Evolutionary conservation across 2,113 vertebrate genomes (phyloP).

Genomic region (Sinocyclocheilus maitianheensis): DNA sequence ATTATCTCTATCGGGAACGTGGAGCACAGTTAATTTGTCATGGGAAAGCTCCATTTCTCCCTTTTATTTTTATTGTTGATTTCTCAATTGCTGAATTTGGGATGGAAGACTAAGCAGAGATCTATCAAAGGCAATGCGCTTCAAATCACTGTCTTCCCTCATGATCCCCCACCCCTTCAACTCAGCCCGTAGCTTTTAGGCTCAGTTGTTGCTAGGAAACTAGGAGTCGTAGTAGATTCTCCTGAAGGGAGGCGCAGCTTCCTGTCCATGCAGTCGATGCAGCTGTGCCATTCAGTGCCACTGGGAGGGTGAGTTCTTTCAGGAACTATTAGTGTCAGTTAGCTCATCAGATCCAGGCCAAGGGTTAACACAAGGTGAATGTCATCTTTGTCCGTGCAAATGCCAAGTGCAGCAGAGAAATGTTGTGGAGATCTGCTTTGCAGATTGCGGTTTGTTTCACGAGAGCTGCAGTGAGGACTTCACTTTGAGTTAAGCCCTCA

Average conservation of each 20-base stretch:
- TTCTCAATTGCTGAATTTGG: not conserved
- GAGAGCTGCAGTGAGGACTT: not conserved
- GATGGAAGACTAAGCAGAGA: not conserved
- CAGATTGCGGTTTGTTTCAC: not conserved
- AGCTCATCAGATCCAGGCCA: not conserved
- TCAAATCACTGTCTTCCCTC: constrained; percentile 57
- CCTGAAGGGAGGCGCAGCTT: constrained; percentile 25
- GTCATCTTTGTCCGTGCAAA: not conserved
- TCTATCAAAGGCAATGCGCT: constrained; percentile 5
- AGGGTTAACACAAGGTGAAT: constrained; percentile 9
- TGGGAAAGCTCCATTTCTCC: not conserved
- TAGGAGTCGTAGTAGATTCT: constrained; percentile 25
- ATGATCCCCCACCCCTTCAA: constrained; percentile 45
- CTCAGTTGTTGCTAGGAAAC: constrained; percentile 69
- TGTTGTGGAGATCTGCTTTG: not conserved
- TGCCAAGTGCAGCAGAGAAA: not conserved
- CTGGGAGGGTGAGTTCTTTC: not conserved
- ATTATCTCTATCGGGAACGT: not conserved
- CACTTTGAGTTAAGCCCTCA: constrained; percentile 8
- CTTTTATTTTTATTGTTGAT: not conserved
- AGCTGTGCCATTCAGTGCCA: constrained; percentile 21
- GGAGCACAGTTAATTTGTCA: not conserved
- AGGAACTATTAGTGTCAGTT: constrained; percentile 19
- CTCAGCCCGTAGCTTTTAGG: constrained; percentile 24
- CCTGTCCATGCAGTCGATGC: accelerated